Conservation (phyloP, 2,888 invertebrate genomes). For the Crematogaster levior region DNA sequence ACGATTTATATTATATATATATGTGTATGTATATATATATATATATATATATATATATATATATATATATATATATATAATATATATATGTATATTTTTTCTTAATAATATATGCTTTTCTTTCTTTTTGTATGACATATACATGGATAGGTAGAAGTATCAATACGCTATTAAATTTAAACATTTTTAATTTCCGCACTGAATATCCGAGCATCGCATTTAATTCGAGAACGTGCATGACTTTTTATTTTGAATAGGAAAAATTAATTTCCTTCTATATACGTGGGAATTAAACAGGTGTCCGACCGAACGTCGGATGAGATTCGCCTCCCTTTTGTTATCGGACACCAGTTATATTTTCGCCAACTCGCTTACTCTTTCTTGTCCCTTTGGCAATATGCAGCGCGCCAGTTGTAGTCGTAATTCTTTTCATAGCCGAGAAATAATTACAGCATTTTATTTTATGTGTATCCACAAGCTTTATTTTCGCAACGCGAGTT, state of each 20-base stretch:
- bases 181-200: not conserved
- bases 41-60: too few species aligned
- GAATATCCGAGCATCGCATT: not conserved
- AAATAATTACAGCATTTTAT: conserved; percentile 46
- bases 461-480: conserved; percentile 22
- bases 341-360: conserved; percentile 26
- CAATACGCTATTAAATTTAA: not conserved
- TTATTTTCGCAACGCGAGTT: conserved; percentile 25
- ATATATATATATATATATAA: too few species aligned
- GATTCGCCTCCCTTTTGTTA: conserved; percentile 11
- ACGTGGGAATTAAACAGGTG: conserved; percentile 35
- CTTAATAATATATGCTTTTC: not conserved
- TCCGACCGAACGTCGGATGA: conserved; percentile 33
- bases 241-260: conserved; percentile 34
- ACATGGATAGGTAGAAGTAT: not conserved
- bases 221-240: not conserved
- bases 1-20: not conserved
- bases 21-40: not conserved
- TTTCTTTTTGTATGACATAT: not conserved
- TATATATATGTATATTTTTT: not conserved
- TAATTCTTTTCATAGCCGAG: conserved; percentile 34
- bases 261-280: conserved; percentile 49
- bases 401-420: conserved; percentile 13
- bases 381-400: conserved; percentile 10
- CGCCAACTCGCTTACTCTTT: conserved; percentile 16